Evolutionary conservation across 2,888 invertebrate species (phyloP), one percentile per base, ranked within the genome.

Genomic region (Pandemis cinnamomeana): DNA sequence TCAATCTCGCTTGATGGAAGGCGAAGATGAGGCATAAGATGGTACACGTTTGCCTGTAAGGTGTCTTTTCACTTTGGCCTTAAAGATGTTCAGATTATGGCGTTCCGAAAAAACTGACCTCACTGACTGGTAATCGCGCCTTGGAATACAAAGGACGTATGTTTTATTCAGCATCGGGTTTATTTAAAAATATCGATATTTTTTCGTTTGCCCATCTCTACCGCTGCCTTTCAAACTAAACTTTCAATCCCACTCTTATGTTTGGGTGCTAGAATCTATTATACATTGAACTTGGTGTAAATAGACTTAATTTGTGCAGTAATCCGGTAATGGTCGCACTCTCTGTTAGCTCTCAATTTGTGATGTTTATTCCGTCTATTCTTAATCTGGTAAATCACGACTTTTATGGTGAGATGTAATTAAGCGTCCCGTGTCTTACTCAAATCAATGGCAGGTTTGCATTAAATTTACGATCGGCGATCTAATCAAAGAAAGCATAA

Each of bases 301-400:
- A 81, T 80, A 77, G 80, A 7, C 53, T 78, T 48, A 11, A 36
- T 13, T 64, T 42, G 20, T 61, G 63, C 69, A 51, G 58, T 83
- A 82, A 84, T 82, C 82, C 80, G 81, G 83, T 86, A 89, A 88
- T 84, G 85, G 84, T 85, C 81, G 82, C 27, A 36, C 81, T 77
- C 80, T 79, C 84, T 84, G 85, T 84, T 79, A 81, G 82, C 81
- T 82, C 82, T 86, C 87, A 87, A 86, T 86, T 85, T 82, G 81
- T 83, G 85, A 83, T 74, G 74, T 74, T 74, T 84, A 80, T 82
- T 81, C 79, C 72, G 78, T 78, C 76, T 76, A 77, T 61, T 36
- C 27, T 36, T 36, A 36, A 36, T 36, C 61, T 67, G 46, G 53
- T 71, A 44, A 62, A 51, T 67, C 13, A 60, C 55, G 44, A 58